phyloP scores from a whole-genome alignment of 2,888 invertebrate genomes.

The Tridacna crocea region DNA sequence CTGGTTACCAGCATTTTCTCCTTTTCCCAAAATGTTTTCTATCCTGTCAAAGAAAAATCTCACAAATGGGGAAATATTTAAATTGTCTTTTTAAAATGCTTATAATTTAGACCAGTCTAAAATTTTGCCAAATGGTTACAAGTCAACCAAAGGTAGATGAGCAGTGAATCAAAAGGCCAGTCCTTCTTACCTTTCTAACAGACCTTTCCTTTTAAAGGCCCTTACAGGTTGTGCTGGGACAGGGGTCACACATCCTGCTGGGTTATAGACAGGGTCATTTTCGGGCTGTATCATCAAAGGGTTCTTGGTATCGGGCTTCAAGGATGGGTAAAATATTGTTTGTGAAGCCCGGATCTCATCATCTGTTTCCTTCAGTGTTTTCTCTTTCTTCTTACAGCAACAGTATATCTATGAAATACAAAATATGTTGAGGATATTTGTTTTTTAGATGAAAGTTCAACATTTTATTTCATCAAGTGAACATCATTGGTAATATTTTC shows the following conservation, averaged over 20 bases:
- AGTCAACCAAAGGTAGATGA: no score
- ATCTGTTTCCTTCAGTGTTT: constrained; percentile 62
- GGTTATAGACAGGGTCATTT: constrained; percentile 66
- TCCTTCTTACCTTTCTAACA: constrained; percentile 79
- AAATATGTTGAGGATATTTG: no score
- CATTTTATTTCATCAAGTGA: no score
- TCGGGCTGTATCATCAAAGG: constrained; percentile 79
- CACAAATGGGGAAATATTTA: no score
- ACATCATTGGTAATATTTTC: no score
- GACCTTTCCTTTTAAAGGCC: constrained; percentile 75
- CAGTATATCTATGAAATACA: constrained; percentile 69
- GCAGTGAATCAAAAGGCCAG: not conserved
- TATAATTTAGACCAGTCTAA: no score
- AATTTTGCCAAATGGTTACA: no score
- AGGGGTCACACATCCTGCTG: constrained; percentile 73
- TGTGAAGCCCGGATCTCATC: constrained; percentile 61
- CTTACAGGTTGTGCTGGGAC: constrained; percentile 76
- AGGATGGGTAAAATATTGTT: constrained; percentile 76
- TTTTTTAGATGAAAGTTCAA: no score
- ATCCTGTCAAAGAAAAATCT: no score
- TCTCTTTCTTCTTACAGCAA: constrained; percentile 70
- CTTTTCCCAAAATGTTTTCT: no score
- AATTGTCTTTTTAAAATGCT: no score
- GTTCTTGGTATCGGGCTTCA: constrained; percentile 75
- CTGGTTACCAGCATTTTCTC: no score